These are phyloP conservation scores for Cheilosia soror DNA, from an alignment of 2,888 invertebrate genomes.

Conservation along the genomic window DNA sequence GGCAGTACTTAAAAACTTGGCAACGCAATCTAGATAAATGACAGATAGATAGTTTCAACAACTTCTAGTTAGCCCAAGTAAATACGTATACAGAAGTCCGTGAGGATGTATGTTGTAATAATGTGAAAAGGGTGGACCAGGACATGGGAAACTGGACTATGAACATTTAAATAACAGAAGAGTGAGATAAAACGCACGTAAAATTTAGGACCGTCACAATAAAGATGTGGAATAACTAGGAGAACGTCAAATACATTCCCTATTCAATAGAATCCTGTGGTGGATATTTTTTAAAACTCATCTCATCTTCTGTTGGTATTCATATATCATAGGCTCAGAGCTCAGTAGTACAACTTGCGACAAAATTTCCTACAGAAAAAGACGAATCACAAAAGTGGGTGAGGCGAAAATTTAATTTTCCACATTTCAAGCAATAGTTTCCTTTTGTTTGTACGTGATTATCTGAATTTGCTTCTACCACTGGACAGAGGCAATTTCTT, in stretches of 20 bases:
- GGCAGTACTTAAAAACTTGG: not conserved
- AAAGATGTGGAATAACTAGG: too few relatives aligned
- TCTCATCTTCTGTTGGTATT: too few relatives aligned
- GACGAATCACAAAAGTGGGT: slow-evolving; percentile 14
- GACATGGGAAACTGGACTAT: too few relatives aligned
- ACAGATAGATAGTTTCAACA: not conserved
- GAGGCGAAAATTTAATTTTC: slow-evolving; percentile 37
- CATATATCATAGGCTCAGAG: not conserved
- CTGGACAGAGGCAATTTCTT: slow-evolving; percentile 5
- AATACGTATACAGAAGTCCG: not conserved
- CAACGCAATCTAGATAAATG: not conserved
- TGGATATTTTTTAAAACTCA: too few relatives aligned
- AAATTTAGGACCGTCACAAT: too few relatives aligned
- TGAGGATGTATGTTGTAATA: too few relatives aligned
- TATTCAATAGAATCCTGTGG: too few relatives aligned
- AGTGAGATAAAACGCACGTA: too few relatives aligned
- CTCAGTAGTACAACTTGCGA: not conserved
- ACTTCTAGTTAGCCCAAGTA: not conserved
- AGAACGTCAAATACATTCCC: too few relatives aligned
- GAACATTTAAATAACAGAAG: too few relatives aligned
- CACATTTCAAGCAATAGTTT: slow-evolving; percentile 27
- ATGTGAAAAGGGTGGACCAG: too few relatives aligned
- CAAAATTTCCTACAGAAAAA: not conserved
- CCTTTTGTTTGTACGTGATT: slow-evolving; percentile 28
- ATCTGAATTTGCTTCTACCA: not conserved